These are phyloP conservation scores for Trilocha varians DNA, from an alignment of 2,888 invertebrate genomes.

Conservation along the genomic window DNA sequence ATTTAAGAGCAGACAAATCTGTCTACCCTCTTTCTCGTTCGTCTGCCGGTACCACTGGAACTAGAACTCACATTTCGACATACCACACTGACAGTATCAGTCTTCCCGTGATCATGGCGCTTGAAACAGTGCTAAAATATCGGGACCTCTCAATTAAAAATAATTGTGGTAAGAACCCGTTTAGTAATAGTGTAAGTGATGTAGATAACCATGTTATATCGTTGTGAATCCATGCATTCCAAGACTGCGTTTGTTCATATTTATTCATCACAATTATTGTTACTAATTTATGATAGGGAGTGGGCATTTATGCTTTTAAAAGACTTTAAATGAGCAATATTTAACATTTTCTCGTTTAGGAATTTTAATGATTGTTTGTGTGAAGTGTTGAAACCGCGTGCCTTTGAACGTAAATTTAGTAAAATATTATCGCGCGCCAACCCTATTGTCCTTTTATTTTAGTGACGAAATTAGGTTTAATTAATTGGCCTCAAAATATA, in stretches of 20 bases:
- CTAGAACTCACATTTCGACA: no score
- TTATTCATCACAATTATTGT: not conserved
- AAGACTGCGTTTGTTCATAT: not conserved
- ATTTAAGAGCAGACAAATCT: no score
- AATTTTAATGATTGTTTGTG: not conserved
- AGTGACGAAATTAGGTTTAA: not conserved
- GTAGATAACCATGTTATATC: no score
- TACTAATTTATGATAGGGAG: not conserved
- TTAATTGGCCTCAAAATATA: not conserved
- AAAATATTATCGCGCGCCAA: not conserved
- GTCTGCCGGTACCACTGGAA: no score
- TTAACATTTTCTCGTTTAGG: not conserved
- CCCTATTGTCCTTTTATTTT: not conserved
- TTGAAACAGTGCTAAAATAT: no score
- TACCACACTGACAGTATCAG: no score
- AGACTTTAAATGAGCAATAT: not conserved
- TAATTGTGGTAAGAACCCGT: no score
- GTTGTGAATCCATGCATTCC: not conserved
- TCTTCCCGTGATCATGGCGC: no score
- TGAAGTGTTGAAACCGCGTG: not conserved
- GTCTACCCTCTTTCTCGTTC: no score
- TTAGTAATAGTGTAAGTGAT: no score
- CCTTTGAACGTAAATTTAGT: not conserved
- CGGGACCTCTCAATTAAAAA: no score
- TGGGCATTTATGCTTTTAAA: not conserved